Base-by-base conservation (phyloP, 2,888 invertebrate genomes). In the Eupithecia tripunctaria region DNA sequence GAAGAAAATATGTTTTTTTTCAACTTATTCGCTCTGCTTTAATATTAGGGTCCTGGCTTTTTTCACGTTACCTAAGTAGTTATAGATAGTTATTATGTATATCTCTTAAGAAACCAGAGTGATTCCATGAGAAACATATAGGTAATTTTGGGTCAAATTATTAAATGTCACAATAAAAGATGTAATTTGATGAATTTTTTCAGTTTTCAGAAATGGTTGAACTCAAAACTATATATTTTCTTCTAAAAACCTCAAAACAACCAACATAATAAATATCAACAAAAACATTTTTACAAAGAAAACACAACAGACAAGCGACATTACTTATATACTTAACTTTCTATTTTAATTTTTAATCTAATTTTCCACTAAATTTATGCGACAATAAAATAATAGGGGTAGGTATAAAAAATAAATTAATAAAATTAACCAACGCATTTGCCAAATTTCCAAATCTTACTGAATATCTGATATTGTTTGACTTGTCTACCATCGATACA, bases 241-340 rank as follows among this genome's bases (percentile, higher is more conserved):
- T 56, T 68, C 65, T 68, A 66, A 59, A 64, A 65, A 51, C 68
- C 68, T n/a, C 27, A 25, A 32, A 63, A 76, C 67, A 75, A 79
- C 68, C 51, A 66, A 69, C 68, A 64, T 73, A 72, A 38, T 21
- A 68, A 72, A 67, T 25, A 56, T 56, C 67, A 67, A 73, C 66
- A 77, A 70, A 76, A 76, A 73, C 51, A 66, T n/a, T 65, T 71
- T n/a, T 72, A 74, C 72, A 82, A 82, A 80, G 81, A 79, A 82
- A 79, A 81, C 81, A 81, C 76, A 71, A 85, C 85, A 84, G 82
- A 85, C 82, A 88, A 88, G 87, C 86, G 82, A 67, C 80, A 81
- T 79, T 77, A 81, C 82, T 84, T 82, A 82, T 71, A 81, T 81
- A 82, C 85, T 86, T 86, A 86, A 81, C 71, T 75, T 73, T 79